Base-by-base conservation (phyloP, 2,888 invertebrate species). In the Epirrita christyi region DNA sequence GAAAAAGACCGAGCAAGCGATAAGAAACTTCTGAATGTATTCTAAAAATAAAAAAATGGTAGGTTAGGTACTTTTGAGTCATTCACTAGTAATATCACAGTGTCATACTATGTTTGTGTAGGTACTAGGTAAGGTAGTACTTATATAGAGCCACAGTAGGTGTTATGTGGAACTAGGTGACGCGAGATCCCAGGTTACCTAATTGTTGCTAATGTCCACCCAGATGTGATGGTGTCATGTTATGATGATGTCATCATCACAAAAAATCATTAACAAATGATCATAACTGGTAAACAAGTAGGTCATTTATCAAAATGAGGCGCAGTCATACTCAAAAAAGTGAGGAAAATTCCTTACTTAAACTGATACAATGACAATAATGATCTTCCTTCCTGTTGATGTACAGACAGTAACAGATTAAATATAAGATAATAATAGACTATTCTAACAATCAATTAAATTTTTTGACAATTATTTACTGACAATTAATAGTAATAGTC, bases 171-270 rank as follows among this genome's bases (percentile, higher is more conserved):
- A 48, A 49, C 56, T 58, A 56, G 54, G 57, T 66, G 46, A 59
- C 59, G 55, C 46, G 40, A 63, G 55, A 59, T 58, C 52, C 54
- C 36, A 38, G 48, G 61, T 52, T 62, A 55, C 58, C 59, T 62
- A 62, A 62, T 60, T 59, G 60, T 55, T 57, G 52, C 56, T 66
- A 64, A 64, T 66, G 53, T 51, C 45, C 37, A 45, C 46, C 21
- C 40, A 38, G 27, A 32, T 28, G 29, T 54, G 57, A 52, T 64
- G 62, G 55, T 49, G 54, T 64, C 62, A 60, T 59, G 49, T 56
- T 56, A 43, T 29, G 52, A 27, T 46, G 58, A 61, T 56, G 44
- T 42, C 65, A 61, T 55, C 58, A 50, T 43, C 49, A 10, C 41
- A 29, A 48, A 54, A 55, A 51, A 50, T 51, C 50, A 50, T 36